Evolutionary conservation across 2,113 vertebrate species (phyloP), one percentile per base, ranked within the genome.

Genomic region (Lanius ludovicianus): DNA sequence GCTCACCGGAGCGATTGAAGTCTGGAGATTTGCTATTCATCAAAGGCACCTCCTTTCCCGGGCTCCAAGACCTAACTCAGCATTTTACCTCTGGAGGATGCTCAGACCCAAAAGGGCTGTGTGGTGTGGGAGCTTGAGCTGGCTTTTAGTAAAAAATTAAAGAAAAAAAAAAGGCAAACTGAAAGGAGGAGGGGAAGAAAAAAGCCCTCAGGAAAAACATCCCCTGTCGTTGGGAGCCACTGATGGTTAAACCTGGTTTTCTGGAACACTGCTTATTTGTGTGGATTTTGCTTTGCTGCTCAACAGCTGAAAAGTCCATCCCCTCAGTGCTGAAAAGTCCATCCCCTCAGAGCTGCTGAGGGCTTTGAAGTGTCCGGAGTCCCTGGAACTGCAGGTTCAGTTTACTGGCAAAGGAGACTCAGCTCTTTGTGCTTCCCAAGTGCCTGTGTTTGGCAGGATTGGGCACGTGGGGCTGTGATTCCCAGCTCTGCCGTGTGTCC

Each of bases 1-100:
- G 84, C 96, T 97, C 95, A 75, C 94, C 9, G 59, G 93, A 44
- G 18, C 78, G 74, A 94, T 95, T 98, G 97, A 98, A 97, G 98
- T 97, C 97, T 89, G 92, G 84, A 81, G 95, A 91, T 89, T 96
- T 90, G 96, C 96, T 56, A 1, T 65, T 93, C 97, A 97, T 98
- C 98, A 98, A 97, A 98, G 96, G 95, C 91, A 67, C 91, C 96
- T 86, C 95, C 82, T 88, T 47, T 30, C 92, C 95, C 6, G 6
- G 57, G 1, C 88, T 83, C 92, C 87, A 8, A 9, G 47, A 7
- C 87, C 95, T 92, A 88, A 95, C 95, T 96, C 95, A 91, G 98
- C 80, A 41, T 93, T 96, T 85, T 63, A n/a, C 76, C 84, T 95
- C 88, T 49, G 76, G 75, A 90, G 42, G 75, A 89, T 93, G 89